Evolutionary conservation across 2,888 invertebrate species (phyloP).

Genomic region (Leucozona laternaria): DNA sequence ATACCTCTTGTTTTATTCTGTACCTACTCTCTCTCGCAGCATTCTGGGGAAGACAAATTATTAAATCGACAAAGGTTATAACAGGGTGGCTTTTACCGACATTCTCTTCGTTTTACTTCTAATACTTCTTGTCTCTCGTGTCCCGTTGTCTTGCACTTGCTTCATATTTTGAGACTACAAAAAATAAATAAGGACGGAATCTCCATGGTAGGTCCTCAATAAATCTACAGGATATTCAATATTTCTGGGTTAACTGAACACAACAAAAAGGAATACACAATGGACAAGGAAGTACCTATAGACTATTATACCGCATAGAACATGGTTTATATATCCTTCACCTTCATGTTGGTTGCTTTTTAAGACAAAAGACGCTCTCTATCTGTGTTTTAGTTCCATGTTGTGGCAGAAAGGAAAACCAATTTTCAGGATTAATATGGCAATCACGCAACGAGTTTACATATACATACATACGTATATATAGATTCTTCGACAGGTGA

Average conservation of each 20-base stretch:
- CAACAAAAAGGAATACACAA: slow-evolving; percentile 44
- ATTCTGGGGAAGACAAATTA: slow-evolving; percentile 63
- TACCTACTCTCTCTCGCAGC: neutral
- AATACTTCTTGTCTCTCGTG: neutral
- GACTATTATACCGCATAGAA: neutral
- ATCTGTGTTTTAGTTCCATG: slow-evolving; percentile 52
- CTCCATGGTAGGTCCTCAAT: slow-evolving; percentile 58
- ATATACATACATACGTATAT: neutral
- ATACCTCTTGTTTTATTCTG: slow-evolving; percentile 36
- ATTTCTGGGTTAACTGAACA: slow-evolving; percentile 48
- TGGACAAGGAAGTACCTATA: slow-evolving; percentile 24
- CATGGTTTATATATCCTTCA: slow-evolving; percentile 13
- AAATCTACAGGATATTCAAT: slow-evolving; percentile 69
- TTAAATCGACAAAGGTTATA: slow-evolving; percentile 62
- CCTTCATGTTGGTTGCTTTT: slow-evolving; percentile 32
- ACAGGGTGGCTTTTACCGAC: slow-evolving; percentile 32
- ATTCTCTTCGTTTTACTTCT: too few species aligned
- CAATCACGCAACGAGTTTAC: slow-evolving; percentile 72
- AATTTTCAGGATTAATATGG: slow-evolving; percentile 75
- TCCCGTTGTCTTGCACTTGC: neutral
- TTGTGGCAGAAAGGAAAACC: slow-evolving; percentile 72
- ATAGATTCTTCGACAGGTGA: slow-evolving; percentile 72
- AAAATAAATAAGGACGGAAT: slow-evolving; percentile 41
- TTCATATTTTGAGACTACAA: slow-evolving; percentile 17
- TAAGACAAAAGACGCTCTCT: slow-evolving; percentile 63